Percentiles rank a stretch among this genome's conserved stretches.
Conservation (phyloP, 64 coral and sea anemone species). For the Montipora sp. region DNA sequence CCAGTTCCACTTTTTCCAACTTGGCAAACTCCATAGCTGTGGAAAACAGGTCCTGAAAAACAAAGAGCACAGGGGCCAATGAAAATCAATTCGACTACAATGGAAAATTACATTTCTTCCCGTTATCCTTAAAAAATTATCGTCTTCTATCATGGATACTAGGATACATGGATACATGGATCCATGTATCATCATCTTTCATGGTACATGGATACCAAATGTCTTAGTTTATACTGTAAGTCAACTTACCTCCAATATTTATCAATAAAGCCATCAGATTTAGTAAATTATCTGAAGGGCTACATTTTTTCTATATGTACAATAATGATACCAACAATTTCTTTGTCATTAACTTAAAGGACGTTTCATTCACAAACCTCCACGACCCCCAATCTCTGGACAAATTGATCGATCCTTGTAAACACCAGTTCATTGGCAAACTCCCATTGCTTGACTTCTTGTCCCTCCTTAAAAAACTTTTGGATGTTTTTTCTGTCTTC, state of each 20-base stretch:
- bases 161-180: too few relatives aligned
- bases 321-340: background rate
- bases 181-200: too few relatives aligned
- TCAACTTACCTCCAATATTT: too few relatives aligned
- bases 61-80: background rate
- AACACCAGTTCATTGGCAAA: conserved; percentile 94
- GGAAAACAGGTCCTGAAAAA: conserved; percentile 86
- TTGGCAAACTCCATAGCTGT: conserved; percentile 98
- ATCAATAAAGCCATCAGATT: too few relatives aligned
- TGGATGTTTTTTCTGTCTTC: conserved; percentile 84
- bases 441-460: conserved; percentile 87
- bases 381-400: conserved; percentile 84
- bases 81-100: too few relatives aligned
- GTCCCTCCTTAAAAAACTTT: conserved; percentile 87
- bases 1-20: conserved; percentile 97
- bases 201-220: too few relatives aligned
- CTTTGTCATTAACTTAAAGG: background rate
- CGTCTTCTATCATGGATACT: too few relatives aligned
- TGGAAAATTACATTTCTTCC: too few relatives aligned
- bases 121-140: too few relatives aligned
- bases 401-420: conserved; percentile 88
- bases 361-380: conserved; percentile 59
- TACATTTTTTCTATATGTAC: too few relatives aligned
- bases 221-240: too few relatives aligned
- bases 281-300: too few relatives aligned